Base-by-base conservation (phyloP, 2,797 vertebrate species). In the Cirrhinus molitorella region DNA sequence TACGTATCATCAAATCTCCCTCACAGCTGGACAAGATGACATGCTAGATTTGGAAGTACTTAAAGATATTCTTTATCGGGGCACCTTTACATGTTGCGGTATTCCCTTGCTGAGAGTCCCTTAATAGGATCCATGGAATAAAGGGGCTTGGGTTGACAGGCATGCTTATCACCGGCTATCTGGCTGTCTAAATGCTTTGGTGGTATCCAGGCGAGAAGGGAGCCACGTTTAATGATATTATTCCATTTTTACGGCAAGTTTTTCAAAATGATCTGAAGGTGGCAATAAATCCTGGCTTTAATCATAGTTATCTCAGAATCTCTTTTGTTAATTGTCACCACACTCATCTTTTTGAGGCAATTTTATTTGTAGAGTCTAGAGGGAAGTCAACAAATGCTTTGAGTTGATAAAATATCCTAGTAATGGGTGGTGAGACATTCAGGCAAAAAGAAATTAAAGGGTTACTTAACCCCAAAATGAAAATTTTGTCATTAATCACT, bases 1-100 rank as follows among this genome's bases (percentile, higher is more conserved):
- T 95, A 95, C 95, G 95, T 94, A 95, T 96, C 94, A 95, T 95
- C 93, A 93, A 94, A 95, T 96, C 92, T 94, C 94, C 94, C 94
- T 94, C 93, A 91, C 96, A 95, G 94, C 93, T 95, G 94, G 94
- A 96, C 93, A 92, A 89, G 88, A 94, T 93, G 92, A 91, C 91
- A 79, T 94, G 92, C 92, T 94, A 90, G 92, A 94, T 95, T 93
- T 92, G 92, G 94, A 93, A 93, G 89, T 91, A 92, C 91, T 92
- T 96, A 95, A 95, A 95, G 93, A 92, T 92, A 83, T 93, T 95
- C 83, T 95, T 94, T 93, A 94, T 92, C 91, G 79, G 87, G 92
- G 94, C 75, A 71, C 40, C 94, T 95, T 94, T 95, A 94, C 95
- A 95, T 94, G 94, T 91, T 40, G 87, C 86, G 92, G 85, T 49